These are phyloP conservation scores for Alfaro cultratus DNA, from an alignment of 2,797 vertebrate species.

Conservation along the genomic window DNA sequence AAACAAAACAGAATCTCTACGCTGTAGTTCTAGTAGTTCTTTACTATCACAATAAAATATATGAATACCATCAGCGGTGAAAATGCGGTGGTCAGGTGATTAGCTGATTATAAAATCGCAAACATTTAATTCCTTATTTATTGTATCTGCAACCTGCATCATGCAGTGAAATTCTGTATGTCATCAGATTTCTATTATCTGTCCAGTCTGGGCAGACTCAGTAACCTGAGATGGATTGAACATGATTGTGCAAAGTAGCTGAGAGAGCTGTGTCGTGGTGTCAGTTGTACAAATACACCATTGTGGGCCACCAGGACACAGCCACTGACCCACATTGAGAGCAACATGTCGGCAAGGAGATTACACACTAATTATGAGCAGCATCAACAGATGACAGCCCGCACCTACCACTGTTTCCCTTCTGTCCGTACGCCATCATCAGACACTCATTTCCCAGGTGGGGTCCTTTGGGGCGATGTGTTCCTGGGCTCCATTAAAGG, in stretches of 20 bases:
- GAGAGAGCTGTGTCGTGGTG: slow-evolving; percentile 39
- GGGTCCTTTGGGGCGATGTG: slow-evolving; percentile 40
- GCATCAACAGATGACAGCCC: slow-evolving; percentile 45
- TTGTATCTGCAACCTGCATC: background rate
- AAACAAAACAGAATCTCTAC: no score
- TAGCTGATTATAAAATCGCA: background rate
- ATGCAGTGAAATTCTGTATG: slow-evolving; percentile 4
- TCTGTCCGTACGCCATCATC: slow-evolving; percentile 35
- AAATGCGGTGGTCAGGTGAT: background rate
- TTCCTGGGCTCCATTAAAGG: slow-evolving; percentile 42
- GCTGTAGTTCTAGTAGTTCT: background rate
- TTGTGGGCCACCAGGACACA: slow-evolving; percentile 39
- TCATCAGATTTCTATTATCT: slow-evolving; percentile 54
- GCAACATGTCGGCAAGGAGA: slow-evolving; percentile 33
- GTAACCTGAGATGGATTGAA: slow-evolving; percentile 58
- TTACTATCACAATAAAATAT: background rate
- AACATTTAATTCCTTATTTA: background rate
- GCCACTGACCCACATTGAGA: slow-evolving; percentile 45
- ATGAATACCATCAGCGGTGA: background rate
- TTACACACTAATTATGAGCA: slow-evolving; percentile 59
- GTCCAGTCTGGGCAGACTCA: slow-evolving; percentile 18
- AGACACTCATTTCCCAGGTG: slow-evolving; percentile 53
- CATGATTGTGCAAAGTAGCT: slow-evolving; percentile 55
- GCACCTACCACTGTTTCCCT: slow-evolving; percentile 42
- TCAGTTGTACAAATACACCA: slow-evolving; percentile 40